phyloP scores from a whole-genome alignment of 2,888 invertebrate genomes.

The Troides oblongomaculatus region DNA sequence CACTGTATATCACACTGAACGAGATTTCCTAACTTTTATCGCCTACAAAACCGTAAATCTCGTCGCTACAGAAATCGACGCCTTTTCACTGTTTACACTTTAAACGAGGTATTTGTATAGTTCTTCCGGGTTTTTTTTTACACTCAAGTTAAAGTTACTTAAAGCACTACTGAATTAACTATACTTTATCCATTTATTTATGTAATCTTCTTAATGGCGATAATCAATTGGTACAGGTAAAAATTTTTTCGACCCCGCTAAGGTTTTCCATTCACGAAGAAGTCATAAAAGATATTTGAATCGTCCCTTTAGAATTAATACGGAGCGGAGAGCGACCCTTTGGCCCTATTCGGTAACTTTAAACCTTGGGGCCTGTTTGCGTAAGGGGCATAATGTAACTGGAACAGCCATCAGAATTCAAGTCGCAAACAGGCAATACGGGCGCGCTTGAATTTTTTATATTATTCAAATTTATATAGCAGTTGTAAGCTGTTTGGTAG shows the following conservation, averaged over 20 bases:
- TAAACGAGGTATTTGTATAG: slow-evolving; percentile 2
- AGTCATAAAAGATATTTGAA: slow-evolving; percentile 29
- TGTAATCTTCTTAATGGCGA: neutral
- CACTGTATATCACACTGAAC: slow-evolving; percentile 8
- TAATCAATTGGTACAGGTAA: slow-evolving; percentile 21
- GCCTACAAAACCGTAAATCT: slow-evolving; percentile 23
- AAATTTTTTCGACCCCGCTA: slow-evolving; percentile 12
- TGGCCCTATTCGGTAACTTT: slow-evolving; percentile 1
- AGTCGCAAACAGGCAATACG: slow-evolving; percentile 14
- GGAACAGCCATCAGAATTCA: slow-evolving; percentile 18
- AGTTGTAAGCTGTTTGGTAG: slow-evolving; percentile 2
- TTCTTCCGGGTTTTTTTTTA: slow-evolving; percentile 19
- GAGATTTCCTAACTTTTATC: slow-evolving; percentile 23
- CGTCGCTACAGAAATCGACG: slow-evolving; percentile 9
- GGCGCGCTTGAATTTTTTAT: slow-evolving; percentile 20
- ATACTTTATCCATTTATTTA: neutral
- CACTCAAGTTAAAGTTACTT: neutral
- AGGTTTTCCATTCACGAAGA: slow-evolving; percentile 27
- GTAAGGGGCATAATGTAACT: slow-evolving; percentile 16
- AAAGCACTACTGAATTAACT: neutral
- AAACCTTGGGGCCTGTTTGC: slow-evolving; percentile 13
- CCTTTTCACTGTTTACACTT: slow-evolving; percentile 9
- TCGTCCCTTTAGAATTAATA: slow-evolving; percentile 25
- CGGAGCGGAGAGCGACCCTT: slow-evolving; percentile 4
- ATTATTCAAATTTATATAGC: slow-evolving; percentile 24